phyloP scores from a whole-genome alignment of 2,888 invertebrate genomes.

The Hirtodrosophila cameraria region DNA sequence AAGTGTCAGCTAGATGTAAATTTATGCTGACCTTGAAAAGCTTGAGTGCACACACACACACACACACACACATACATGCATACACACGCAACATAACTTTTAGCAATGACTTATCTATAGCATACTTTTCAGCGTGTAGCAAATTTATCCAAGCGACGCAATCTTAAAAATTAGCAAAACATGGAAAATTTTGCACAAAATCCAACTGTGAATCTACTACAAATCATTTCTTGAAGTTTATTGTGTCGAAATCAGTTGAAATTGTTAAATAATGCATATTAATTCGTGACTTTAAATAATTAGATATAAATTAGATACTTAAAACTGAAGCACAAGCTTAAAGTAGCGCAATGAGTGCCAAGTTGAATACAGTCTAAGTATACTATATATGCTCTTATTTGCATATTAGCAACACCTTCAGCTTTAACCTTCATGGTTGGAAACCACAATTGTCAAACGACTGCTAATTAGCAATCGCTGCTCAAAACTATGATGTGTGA shows the following conservation, averaged over 20 bases:
- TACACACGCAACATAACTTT: too few relatives aligned
- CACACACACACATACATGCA: slow-evolving; percentile 3
- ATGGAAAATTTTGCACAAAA: too few relatives aligned
- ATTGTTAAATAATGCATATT: too few relatives aligned
- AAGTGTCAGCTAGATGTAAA: slow-evolving; percentile 61
- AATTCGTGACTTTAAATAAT: too few relatives aligned
- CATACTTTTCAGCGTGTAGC: slow-evolving; percentile 9
- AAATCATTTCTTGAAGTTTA: too few relatives aligned
- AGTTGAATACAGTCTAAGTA: neutral
- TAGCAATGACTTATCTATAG: slow-evolving; percentile 8
- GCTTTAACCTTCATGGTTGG: slow-evolving; percentile 14
- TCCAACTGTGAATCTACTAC: too few relatives aligned
- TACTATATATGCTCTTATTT: neutral
- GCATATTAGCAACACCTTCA: neutral
- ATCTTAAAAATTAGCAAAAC: neutral
- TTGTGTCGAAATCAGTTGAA: too few relatives aligned
- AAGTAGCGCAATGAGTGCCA: too few relatives aligned
- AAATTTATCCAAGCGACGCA: neutral
- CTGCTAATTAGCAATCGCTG: slow-evolving; percentile 53
- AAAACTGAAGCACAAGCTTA: too few relatives aligned
- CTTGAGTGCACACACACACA: slow-evolving; percentile 22
- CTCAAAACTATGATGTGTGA: slow-evolving; percentile 1
- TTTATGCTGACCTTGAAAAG: slow-evolving; percentile 61
- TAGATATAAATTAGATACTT: neutral
- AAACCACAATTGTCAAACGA: slow-evolving; percentile 20